Percentiles rank a stretch among this genome's conserved stretches.
Conservation (phyloP, 2,888 invertebrate genomes). For the Cerastis leucographa region DNA sequence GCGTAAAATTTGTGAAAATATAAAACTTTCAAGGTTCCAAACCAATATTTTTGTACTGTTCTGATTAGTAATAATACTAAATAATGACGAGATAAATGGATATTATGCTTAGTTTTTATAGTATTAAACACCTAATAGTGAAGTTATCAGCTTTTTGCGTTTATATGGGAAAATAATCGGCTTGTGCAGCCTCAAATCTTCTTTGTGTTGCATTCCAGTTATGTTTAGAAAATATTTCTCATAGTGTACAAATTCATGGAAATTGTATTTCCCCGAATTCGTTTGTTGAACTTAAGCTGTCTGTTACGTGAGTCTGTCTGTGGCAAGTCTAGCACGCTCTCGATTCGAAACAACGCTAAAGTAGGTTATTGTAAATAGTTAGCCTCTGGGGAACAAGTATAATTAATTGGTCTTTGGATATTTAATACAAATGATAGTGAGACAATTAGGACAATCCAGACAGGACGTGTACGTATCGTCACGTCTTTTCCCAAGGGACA, state of each 20-base stretch:
- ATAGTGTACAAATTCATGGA: constrained; percentile 8
- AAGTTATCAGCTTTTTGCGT: not conserved
- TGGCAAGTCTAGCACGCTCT: constrained; percentile 18
- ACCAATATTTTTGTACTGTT: not conserved
- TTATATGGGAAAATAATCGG: not conserved
- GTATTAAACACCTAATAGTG: not conserved
- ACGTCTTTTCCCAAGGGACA: not conserved
- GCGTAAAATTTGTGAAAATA: no score
- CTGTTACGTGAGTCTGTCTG: constrained; percentile 23
- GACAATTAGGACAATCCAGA: not conserved
- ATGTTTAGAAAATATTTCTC: constrained; percentile 11
- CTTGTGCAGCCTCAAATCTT: not conserved
- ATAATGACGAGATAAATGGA: no score
- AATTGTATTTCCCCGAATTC: constrained; percentile 9
- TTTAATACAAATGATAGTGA: no score
- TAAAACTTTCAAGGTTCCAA: not conserved
- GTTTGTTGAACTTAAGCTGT: constrained; percentile 25
- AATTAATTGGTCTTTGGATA: not conserved
- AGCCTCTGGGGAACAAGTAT: not conserved
- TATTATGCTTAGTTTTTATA: not conserved
- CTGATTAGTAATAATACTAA: not conserved
- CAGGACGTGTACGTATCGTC: not conserved
- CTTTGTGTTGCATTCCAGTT: no score
- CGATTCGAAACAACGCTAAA: constrained; percentile 15
- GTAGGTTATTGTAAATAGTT: constrained; percentile 9